phyloP scores from a whole-genome alignment of 2,797 vertebrate species.

The Masticophis lateralis region DNA sequence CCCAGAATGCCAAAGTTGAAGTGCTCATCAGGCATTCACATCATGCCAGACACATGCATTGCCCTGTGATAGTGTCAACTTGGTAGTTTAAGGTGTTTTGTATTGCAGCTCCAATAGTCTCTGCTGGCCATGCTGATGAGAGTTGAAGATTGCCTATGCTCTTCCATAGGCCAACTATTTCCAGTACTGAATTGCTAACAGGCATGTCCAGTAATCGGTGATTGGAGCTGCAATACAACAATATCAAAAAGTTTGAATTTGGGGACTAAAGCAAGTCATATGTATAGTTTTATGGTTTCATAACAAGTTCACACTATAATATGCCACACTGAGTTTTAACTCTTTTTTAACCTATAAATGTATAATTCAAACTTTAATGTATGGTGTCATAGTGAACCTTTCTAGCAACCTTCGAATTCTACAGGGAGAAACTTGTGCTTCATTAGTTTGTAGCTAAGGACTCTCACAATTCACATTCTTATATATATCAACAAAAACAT shows the following conservation, averaged over 20 bases:
- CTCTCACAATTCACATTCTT: neutral
- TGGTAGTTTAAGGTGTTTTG: neutral
- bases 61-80: neutral
- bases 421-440: neutral
- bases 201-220: neutral
- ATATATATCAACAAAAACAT: neutral
- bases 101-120: neutral
- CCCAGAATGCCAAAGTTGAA: neutral
- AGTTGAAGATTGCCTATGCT: neutral
- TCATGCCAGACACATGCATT: neutral
- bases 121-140: neutral
- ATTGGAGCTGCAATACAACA: neutral
- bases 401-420: neutral
- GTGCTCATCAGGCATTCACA: neutral
- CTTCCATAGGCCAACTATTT: neutral
- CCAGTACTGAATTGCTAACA: neutral
- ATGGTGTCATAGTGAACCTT: neutral
- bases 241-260: neutral
- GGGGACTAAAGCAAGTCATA: neutral
- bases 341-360: neutral
- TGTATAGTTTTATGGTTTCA: neutral
- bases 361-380: neutral
- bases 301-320: neutral
- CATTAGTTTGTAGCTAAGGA: neutral
- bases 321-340: neutral